Evolutionary conservation across 2,113 vertebrate species (phyloP), one percentile per base, ranked within the genome.

Genomic region (Pluvianellus socialis): DNA sequence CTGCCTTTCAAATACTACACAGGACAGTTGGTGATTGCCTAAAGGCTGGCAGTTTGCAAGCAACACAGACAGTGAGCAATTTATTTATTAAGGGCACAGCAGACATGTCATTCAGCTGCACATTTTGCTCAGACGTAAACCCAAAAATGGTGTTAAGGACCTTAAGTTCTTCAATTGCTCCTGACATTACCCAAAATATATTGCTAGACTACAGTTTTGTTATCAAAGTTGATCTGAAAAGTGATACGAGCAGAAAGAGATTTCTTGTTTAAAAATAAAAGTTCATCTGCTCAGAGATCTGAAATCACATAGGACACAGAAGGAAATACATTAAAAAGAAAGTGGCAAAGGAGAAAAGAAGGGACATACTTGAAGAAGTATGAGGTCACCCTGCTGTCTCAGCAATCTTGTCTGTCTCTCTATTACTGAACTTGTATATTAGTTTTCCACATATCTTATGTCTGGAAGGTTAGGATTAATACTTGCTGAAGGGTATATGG

Each of bases 31-130:
- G 85, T 45, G 86, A 96, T 75, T 94, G 95, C 91, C 86, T 88
- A 75, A 87, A 92, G 94, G 91, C 71, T 95, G 72, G 33, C 79
- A 72, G 83, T 94, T 91, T 95, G 76, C 62, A 89, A 74, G 88
- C 77, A 95, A 66, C 80, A 79, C 33, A 95, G 66, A 33, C 73
- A 94, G 61, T 30, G 88, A 93, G 70, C 91, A 89, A 84, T 96
- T 88, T 87, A 71, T 68, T 93, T 91, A 84, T 81, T 89, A 89
- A 92, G 83, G 86, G 49, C 77, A 81, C 35, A 91, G n/a, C 27
- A 96, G 85, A 81, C 65, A 59, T 49, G 50, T 74, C 76, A 92
- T 85, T 94, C 91, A 75, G 52, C 65, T 92, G 88, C 52, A 96
- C 65, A 56, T 66, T 96, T 94, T 81, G 58, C 73, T 70, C 61